Base-by-base conservation (phyloP, 2,113 vertebrate species). In the Ranitomeya variabilis region DNA sequence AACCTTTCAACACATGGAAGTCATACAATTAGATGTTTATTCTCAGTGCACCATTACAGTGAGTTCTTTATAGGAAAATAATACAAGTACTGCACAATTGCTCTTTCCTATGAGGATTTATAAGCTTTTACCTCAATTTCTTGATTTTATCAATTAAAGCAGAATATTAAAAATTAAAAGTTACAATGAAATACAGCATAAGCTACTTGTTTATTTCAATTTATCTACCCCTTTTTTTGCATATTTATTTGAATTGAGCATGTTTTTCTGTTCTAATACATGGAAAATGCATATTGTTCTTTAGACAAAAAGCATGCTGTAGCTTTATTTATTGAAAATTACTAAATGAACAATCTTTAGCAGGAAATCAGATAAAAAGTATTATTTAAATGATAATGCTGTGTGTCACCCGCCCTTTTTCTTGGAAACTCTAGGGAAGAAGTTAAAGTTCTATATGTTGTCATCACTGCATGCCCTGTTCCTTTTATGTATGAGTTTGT, bases 21-120 rank as follows among this genome's bases (percentile, higher is more conserved):
- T 31, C 66, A 74, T 74, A 45, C 12, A 74, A 60, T 26, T 67
- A 86, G 80, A 92, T 94, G 71, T 91, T 91, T 89, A 79, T 5
- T 0, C 13, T 89, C 14, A 45, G 31, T 67, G 31, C 15, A 90
- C 37, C 80, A 87, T 84, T 73, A 73, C 2, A 73, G 12, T 8
- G 82, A 71, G 23, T 19, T 78, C 57, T 90, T 89, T 88, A 79
- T 37, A 1, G 5, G 5, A 52, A 45, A 12, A 74, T 23, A 37
- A 37, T 73, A 73, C 37, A 71, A 26, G 14, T 73, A 15, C 14
- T 31, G 31, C 31, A 73, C 37, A 1, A 14, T 73, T 23, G 11
- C 69, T 31, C 15, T 37, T 9, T 9, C 64, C 12, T 57, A 13
- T 57, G 55, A 13, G 7, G 55, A 57, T 57, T 57, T 6, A 57